A percentile compares a stretch with the other conserved stretches of the same genome.
Evolutionary conservation across 1,140 invertebrate species (phyloP).

Genomic region (Matsumurasca onukii): DNA sequence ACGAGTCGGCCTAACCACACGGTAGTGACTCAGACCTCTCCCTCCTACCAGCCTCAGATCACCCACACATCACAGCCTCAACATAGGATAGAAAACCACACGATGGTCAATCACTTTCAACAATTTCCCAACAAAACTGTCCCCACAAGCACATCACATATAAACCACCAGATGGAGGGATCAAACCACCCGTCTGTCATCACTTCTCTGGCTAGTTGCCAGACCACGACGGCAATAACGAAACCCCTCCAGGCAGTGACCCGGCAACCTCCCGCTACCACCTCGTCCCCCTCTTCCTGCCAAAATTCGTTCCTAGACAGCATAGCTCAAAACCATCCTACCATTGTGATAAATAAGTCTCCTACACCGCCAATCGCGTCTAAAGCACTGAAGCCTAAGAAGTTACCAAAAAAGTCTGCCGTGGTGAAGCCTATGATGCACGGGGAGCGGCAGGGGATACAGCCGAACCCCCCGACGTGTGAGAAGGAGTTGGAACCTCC

Average conservation of each 20-base stretch:
- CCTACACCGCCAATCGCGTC: conserved; percentile 30
- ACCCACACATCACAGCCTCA: conserved; percentile 22
- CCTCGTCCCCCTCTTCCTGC: conserved; percentile 17
- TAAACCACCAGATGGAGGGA: conserved; percentile 22
- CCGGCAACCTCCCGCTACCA: conserved; percentile 12
- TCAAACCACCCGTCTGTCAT: conserved; percentile 28
- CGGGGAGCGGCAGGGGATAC: conserved; percentile 30
- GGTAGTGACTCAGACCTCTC: conserved; percentile 38
- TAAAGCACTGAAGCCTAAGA: conserved; percentile 37
- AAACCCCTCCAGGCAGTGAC: conserved; percentile 21
- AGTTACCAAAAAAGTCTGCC: conserved; percentile 43
- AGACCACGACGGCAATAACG: conserved; percentile 13
- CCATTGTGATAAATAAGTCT: conserved; percentile 43
- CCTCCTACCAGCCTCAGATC: neutral
- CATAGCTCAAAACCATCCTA: conserved; percentile 44
- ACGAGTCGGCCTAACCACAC: conserved; percentile 43
- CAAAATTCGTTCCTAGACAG: conserved; percentile 43
- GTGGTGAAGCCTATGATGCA: conserved; percentile 45
- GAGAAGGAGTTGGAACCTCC: conserved; percentile 13
- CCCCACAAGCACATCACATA: neutral
- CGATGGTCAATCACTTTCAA: conserved; percentile 20
- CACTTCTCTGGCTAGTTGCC: conserved; percentile 31
- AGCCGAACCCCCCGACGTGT: neutral
- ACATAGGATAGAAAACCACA: neutral
- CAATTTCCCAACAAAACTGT: neutral